Conservation (phyloP, 1,140 invertebrate species). For the Neoseiulus cucumeris region DNA sequence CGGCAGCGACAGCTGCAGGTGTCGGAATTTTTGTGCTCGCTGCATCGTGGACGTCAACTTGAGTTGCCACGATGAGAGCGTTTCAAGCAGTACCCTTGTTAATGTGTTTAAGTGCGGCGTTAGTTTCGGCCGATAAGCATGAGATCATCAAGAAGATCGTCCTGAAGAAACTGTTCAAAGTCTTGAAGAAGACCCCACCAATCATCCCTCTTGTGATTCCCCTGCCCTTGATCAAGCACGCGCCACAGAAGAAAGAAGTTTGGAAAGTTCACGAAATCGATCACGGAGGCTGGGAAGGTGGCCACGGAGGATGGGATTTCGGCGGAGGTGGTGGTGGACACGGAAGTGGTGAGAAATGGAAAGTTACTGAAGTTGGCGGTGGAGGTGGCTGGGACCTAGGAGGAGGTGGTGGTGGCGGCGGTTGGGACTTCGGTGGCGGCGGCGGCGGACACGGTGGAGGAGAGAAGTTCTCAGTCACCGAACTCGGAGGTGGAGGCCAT, state of each 20-base stretch:
- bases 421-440: background rate
- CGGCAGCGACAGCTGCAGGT: too few species aligned
- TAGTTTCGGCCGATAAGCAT: background rate
- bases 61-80: background rate
- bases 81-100: background rate
- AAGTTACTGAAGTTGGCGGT: constrained; percentile 14
- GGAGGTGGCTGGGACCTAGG: constrained; percentile 6
- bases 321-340: background rate
- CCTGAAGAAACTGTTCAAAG: constrained; percentile 5
- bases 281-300: background rate
- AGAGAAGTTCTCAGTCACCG: background rate
- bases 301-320: constrained; percentile 3
- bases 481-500: background rate
- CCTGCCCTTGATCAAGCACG: background rate
- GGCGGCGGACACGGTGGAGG: background rate
- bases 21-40: too few species aligned
- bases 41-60: too few species aligned
- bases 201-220: constrained; percentile 7
- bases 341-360: constrained; percentile 2
- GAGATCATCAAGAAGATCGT: constrained; percentile 10
- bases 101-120: background rate
- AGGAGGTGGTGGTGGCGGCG: constrained; percentile 15
- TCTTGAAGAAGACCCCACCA: background rate
- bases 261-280: constrained; percentile 7
- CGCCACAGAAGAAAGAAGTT: background rate